These are phyloP conservation scores for Dolichoris vasculosae DNA, from an alignment of 1,140 invertebrate species.

Conservation along the genomic window DNA sequence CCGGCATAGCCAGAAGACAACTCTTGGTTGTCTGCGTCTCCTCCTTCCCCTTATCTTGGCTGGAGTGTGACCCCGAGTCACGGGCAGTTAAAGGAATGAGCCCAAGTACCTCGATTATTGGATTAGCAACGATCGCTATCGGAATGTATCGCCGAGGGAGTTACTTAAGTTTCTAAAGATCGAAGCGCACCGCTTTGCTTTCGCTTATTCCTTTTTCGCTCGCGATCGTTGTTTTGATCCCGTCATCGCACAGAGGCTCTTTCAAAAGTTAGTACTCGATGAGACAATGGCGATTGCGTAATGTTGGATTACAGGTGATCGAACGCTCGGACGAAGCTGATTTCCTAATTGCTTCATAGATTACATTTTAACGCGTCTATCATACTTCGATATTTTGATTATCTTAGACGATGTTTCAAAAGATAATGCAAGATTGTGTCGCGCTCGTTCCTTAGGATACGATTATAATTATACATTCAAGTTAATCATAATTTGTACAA, in stretches of 20 bases:
- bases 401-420: too few species aligned
- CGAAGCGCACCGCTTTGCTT: background rate
- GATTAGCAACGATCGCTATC: conserved; percentile 37
- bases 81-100: background rate
- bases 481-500: too few species aligned
- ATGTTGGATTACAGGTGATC: background rate
- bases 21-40: background rate
- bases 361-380: background rate
- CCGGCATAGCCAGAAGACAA: too few species aligned
- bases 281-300: background rate
- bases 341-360: background rate
- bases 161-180: conserved; percentile 32
- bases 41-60: background rate
- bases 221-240: too few species aligned
- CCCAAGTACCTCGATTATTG: conserved; percentile 15
- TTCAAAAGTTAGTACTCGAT: background rate
- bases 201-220: background rate
- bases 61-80: background rate
- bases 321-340: background rate
- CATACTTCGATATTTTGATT: too few species aligned
- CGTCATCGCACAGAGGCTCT: background rate
- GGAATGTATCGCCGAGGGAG: background rate
- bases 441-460: too few species aligned
- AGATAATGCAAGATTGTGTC: too few species aligned
- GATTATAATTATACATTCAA: too few species aligned